phyloP scores from a whole-genome alignment of 2,797 vertebrate genomes.

The Poeciliopsis infans region DNA sequence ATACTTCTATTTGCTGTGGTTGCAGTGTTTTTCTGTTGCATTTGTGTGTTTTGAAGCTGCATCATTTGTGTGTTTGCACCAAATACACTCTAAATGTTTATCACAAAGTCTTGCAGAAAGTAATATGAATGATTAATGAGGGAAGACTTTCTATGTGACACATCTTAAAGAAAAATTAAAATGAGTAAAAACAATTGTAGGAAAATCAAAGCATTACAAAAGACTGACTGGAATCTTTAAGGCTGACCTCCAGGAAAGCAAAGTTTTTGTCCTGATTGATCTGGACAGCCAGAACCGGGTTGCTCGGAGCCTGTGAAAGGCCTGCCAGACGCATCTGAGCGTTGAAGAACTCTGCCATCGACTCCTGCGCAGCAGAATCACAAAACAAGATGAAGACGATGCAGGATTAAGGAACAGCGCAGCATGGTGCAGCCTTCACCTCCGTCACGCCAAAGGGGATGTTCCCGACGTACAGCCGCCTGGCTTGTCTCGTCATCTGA shows the following conservation, averaged over 20 bases:
- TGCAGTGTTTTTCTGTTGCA: too few relatives aligned
- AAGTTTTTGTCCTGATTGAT: slow-evolving; percentile 86
- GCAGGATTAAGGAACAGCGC: not conserved
- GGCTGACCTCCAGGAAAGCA: slow-evolving; percentile 77
- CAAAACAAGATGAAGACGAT: not conserved
- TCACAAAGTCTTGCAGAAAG: not conserved
- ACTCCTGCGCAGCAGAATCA: slow-evolving; percentile 65
- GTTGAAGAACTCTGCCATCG: slow-evolving; percentile 85
- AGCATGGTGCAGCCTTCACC: slow-evolving; percentile 45
- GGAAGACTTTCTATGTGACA: not conserved
- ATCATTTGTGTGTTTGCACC: too few relatives aligned
- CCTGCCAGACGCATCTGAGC: slow-evolving; percentile 84
- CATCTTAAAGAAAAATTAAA: not conserved
- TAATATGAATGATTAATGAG: not conserved
- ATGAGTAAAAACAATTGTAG: not conserved
- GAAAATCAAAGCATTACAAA: not conserved
- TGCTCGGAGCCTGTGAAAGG: slow-evolving; percentile 79
- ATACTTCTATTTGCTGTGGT: too few relatives aligned
- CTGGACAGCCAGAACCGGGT: slow-evolving; percentile 83
- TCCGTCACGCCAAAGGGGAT: slow-evolving; percentile 83
- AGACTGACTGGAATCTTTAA: not conserved
- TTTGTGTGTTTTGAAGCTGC: too few relatives aligned
- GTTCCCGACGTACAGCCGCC: slow-evolving; percentile 83
- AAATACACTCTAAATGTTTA: not conserved
- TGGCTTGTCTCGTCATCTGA: slow-evolving; percentile 83